phyloP scores from a whole-genome alignment of 2,888 invertebrate species.

The Agrypnus murinus region DNA sequence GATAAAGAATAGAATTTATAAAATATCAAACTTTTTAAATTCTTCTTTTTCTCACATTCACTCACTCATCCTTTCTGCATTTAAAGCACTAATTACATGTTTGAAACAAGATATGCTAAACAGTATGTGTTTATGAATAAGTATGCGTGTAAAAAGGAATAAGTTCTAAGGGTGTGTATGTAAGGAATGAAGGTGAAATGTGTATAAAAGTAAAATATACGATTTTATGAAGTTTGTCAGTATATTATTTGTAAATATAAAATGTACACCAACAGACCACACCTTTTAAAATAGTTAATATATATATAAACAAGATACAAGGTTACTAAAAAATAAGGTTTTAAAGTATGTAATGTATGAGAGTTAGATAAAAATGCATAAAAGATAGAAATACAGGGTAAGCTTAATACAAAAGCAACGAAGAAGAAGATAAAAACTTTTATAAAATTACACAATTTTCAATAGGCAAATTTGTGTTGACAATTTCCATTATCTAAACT shows the following conservation, averaged over 20 bases:
- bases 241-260: slow-evolving; percentile 42
- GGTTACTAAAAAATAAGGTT: slow-evolving; percentile 13
- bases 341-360: slow-evolving; percentile 28
- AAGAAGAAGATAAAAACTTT: no score
- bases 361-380: slow-evolving; percentile 26
- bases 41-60: no score
- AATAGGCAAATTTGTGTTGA: no score
- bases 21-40: no score
- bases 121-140: no score
- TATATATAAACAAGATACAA: slow-evolving; percentile 24
- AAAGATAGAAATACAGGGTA: slow-evolving; percentile 12
- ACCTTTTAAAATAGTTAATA: slow-evolving; percentile 33
- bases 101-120: no score
- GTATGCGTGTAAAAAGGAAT: no score
- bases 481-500: no score
- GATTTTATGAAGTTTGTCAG: slow-evolving; percentile 25
- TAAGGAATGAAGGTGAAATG: slow-evolving; percentile 17
- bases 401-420: slow-evolving; percentile 11
- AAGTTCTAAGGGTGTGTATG: background rate
- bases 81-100: no score
- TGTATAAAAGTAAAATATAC: slow-evolving; percentile 41
- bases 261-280: slow-evolving; percentile 42
- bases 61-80: no score
- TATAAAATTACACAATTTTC: no score
- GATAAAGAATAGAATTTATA: no score